phyloP scores from a whole-genome alignment of 2,797 vertebrate species.

The Enoplosus armatus region DNA sequence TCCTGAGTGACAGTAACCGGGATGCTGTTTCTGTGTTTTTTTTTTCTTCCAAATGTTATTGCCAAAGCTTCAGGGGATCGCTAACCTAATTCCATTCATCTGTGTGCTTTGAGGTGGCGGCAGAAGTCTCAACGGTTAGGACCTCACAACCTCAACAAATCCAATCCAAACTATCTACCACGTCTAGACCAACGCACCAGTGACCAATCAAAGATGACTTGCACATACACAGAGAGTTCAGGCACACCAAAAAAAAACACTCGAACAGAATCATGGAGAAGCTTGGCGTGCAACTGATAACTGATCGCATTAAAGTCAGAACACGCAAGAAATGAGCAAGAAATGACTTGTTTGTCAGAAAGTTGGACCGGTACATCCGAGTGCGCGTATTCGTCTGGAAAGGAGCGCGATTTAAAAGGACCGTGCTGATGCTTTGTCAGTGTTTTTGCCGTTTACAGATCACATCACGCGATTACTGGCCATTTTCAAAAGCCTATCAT shows the following conservation, averaged over 20 bases:
- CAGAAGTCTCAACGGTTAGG: not conserved
- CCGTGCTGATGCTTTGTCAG: not conserved
- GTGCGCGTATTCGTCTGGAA: not conserved
- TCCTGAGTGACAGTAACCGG: constrained; percentile 1
- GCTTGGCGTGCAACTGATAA: not conserved
- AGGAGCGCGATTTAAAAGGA: not conserved
- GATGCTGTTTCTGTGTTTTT: not conserved
- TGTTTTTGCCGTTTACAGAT: not conserved
- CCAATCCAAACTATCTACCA: not conserved
- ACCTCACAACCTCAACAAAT: not conserved
- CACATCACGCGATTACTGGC: not conserved
- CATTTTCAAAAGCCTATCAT: not conserved
- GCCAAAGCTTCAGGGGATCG: not conserved
- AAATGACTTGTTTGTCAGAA: not conserved
- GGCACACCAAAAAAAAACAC: not conserved
- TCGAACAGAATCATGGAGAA: not conserved
- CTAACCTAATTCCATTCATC: not conserved
- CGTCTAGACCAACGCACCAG: no score
- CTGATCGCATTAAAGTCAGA: not conserved
- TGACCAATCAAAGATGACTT: not conserved
- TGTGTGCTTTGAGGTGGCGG: not conserved
- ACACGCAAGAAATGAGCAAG: not conserved
- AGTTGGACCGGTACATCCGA: not conserved
- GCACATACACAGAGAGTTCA: not conserved
- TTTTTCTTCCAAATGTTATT: not conserved